Conservation (phyloP, 2,888 invertebrate species). For the Acanthopleura granulata region DNA sequence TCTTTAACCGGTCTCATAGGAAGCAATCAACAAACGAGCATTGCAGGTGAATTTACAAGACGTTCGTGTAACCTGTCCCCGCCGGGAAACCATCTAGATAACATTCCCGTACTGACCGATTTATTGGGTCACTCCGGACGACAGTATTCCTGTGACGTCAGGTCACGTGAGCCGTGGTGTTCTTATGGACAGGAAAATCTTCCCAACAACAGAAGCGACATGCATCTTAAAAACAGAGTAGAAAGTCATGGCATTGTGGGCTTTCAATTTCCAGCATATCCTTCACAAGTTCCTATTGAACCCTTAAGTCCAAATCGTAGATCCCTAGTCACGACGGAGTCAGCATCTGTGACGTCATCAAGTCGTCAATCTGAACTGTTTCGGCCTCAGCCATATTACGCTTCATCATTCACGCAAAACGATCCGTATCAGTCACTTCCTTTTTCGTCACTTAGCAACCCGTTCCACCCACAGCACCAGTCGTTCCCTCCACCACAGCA, state of each 20-base stretch:
- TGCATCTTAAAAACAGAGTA: background rate
- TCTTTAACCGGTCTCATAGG: background rate
- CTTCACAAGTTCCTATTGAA: background rate
- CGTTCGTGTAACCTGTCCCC: background rate
- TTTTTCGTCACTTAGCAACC: slow-evolving; percentile 53
- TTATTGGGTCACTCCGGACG: slow-evolving; percentile 30
- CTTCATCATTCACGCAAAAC: slow-evolving; percentile 31
- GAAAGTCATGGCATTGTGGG: background rate
- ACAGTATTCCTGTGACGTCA: background rate
- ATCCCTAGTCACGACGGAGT: slow-evolving; percentile 53
- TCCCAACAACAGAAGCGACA: background rate
- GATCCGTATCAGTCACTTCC: slow-evolving; percentile 50
- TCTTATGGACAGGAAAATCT: background rate
- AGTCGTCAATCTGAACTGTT: slow-evolving; percentile 31
- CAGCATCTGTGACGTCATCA: slow-evolving; percentile 47
- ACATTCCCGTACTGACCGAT: slow-evolving; percentile 43
- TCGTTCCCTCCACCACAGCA: background rate
- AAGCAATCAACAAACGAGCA: background rate
- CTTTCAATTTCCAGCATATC: background rate
- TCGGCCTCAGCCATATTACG: slow-evolving; percentile 42
- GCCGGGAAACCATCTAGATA: slow-evolving; percentile 9
- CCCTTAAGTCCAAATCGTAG: slow-evolving; percentile 34
- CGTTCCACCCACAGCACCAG: slow-evolving; percentile 38
- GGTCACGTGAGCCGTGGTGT: background rate
- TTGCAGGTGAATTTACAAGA: background rate